Base-by-base conservation (phyloP, 35 echinoderm and acorn worm genomes). In the Diadema setosum region DNA sequence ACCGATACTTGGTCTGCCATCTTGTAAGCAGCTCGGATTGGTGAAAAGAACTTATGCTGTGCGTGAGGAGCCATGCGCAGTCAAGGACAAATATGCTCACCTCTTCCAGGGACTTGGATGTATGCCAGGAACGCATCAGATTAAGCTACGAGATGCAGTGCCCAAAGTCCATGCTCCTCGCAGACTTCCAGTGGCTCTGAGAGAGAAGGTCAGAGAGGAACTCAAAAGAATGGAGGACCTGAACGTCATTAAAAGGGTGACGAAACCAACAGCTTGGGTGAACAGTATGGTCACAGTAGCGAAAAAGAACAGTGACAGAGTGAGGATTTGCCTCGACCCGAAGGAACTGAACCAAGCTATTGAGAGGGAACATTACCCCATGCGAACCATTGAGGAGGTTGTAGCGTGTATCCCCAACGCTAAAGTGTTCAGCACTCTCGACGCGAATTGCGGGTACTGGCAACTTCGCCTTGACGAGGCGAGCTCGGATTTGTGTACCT, bases 401-500 rank as follows among this genome's bases (percentile, higher is more conserved):
- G 58, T 46, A 24, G 67, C 31, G 12, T 31, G 81, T n/a, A 15
- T 93, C 17, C 32, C 40, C 3, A 61, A 82, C 16, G 85, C 73
- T 14, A 92, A 88, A 81, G 64, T 81, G 6, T 92, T 88, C 37
- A 58, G 39, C 12, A 88, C 83, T 8, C 69, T 91, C n/a, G 56
- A 93, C 84, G 75, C 70, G 9, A 93, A 84, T 57, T 70, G 20
- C 25, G 86, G 91, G 9, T 94, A 73, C 37, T 94, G 87, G 92
- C 91, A 94, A 46, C 73, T 94, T 36, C 60, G 45, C 74, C 40
- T 94, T 3, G 87, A 94, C 42, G n/a, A n/a, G n/a, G n/a, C n/a
- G n/a, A n/a, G n/a, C n/a, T n/a, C n/a, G n/a, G n/a, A n/a, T n/a
- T n/a, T n/a, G n/a, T n/a, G n/a, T n/a, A n/a, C n/a, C n/a, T n/a